Evolutionary conservation across 2,888 invertebrate genomes (phyloP), one percentile per base, ranked within the genome.

Genomic region (Ormyrus nitidulus): DNA sequence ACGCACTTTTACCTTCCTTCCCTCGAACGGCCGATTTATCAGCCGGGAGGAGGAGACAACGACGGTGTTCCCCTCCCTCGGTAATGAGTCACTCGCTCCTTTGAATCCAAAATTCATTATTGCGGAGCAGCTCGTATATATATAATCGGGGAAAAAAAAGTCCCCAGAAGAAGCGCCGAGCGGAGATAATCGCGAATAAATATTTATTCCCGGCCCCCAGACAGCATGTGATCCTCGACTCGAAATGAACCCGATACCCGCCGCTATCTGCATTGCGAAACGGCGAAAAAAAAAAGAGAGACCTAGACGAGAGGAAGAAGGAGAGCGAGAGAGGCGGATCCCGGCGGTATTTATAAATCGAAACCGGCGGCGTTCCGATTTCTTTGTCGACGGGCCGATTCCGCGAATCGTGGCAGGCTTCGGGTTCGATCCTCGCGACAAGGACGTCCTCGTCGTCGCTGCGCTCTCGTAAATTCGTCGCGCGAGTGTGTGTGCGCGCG

Each of bases 381-480:
- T 81, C 84, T 85, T 85, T 84, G 85, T 84, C 83, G 81, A 79
- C 77, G 19, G 77, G 73, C 72, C 77, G 77, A 80, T 84, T 84
- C 84, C 77, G 73, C 81, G 84, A 84, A 84, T 82, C 83, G 82
- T 80, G 65, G 64, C 81, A 82, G 83, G 82, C 82, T 53, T 48
- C 19, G 59, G 10, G 7, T 61, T 66, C 10, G 2, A 66, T 10
- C 48, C 46, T 11, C 19, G 13, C 19, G 11, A 34, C 34, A 34
- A 34, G 13, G 61, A 9, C 9, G 9, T 19, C 19, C 19, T 4
- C 19, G 44, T 8, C 44, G 34, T 13, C 46, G 51, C 4, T 8
- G 8, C 49, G 13, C 51, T 34, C 34, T 4, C 34, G 34, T 34
- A 34, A 34, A 34, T 34, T 34, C 34, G 34, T 34, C 34, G 34